A percentile compares a stretch with the other conserved stretches of the same genome.
These are phyloP conservation scores for Halictus ligatus DNA, from an alignment of 2,888 invertebrate species.

Conservation along the genomic window DNA sequence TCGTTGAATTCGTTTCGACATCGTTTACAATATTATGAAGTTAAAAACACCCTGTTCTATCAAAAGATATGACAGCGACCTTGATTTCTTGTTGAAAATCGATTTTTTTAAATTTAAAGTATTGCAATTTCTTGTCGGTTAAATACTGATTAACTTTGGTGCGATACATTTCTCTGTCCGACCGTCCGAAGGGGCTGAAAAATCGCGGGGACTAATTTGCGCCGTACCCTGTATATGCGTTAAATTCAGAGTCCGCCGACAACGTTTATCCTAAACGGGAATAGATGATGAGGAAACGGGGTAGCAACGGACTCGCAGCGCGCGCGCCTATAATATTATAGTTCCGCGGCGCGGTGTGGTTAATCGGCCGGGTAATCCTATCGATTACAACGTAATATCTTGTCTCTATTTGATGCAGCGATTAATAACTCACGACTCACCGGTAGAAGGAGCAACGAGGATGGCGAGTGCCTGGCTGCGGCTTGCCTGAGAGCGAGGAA, in stretches of 20 bases:
- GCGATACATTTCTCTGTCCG: no score
- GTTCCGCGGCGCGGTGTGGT: neutral
- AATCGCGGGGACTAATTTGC: no score
- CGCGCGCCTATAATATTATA: neutral
- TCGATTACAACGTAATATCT: slow-evolving; percentile 34
- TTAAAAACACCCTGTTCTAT: no score
- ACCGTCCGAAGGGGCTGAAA: no score
- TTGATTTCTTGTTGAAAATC: no score
- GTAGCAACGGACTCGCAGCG: slow-evolving; percentile 8
- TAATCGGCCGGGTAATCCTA: slow-evolving; percentile 49
- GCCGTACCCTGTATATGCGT: no score
- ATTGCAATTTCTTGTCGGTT: no score
- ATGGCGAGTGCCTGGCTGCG: slow-evolving; percentile 88
- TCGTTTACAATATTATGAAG: no score
- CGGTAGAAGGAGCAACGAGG: slow-evolving; percentile 89
- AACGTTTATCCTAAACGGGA: neutral
- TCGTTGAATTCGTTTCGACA: no score
- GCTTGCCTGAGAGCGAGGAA: slow-evolving; percentile 88
- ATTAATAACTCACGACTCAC: slow-evolving; percentile 85
- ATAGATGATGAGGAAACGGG: neutral
- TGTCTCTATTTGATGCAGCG: slow-evolving; percentile 27
- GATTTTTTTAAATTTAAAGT: no score
- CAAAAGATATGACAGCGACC: no score
- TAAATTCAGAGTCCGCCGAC: neutral
- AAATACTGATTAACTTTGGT: no score